Evolutionary conservation across 2,888 invertebrate genomes (phyloP).

Genomic region (Drosophila niveifrons): DNA sequence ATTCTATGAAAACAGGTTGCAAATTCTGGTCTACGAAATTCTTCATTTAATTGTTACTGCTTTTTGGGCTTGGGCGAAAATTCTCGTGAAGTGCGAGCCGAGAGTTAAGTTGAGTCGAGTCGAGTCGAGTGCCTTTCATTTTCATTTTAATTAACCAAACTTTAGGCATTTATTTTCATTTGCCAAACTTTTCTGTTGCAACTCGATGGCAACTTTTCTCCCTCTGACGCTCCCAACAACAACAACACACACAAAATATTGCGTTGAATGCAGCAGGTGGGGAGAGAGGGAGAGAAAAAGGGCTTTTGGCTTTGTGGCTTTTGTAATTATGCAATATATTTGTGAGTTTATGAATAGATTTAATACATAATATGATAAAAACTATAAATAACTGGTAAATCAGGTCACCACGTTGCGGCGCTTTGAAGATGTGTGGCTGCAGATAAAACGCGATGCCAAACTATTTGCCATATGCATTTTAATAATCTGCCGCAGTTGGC

Average conservation of each 20-base stretch:
- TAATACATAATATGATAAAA: slow-evolving; percentile 4
- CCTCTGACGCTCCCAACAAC: slow-evolving; percentile 13
- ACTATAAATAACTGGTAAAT: slow-evolving; percentile 1
- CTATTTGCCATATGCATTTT: background rate
- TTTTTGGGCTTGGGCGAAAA: slow-evolving; percentile 14
- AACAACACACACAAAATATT: slow-evolving; percentile 33
- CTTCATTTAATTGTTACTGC: slow-evolving; percentile 50
- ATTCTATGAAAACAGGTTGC: slow-evolving; percentile 10
- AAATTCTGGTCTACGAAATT: slow-evolving; percentile 32
- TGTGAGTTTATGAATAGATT: background rate
- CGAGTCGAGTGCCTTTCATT: slow-evolving; percentile 35
- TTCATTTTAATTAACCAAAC: slow-evolving; percentile 68
- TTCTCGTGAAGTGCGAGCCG: slow-evolving; percentile 17
- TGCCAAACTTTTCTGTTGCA: slow-evolving; percentile 56
- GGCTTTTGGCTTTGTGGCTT: slow-evolving; percentile 25
- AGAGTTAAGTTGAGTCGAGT: background rate
- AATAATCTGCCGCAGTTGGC: background rate
- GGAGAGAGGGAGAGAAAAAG: slow-evolving; percentile 8
- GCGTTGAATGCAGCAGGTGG: slow-evolving; percentile 6
- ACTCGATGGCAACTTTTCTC: slow-evolving; percentile 44
- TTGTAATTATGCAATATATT: slow-evolving; percentile 1
- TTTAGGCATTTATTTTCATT: slow-evolving; percentile 70
- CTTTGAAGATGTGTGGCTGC: background rate
- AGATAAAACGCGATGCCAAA: no score
- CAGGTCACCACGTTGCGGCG: background rate